Conservation (phyloP, 2,797 vertebrate genomes). For the Muscicapa comitata region DNA sequence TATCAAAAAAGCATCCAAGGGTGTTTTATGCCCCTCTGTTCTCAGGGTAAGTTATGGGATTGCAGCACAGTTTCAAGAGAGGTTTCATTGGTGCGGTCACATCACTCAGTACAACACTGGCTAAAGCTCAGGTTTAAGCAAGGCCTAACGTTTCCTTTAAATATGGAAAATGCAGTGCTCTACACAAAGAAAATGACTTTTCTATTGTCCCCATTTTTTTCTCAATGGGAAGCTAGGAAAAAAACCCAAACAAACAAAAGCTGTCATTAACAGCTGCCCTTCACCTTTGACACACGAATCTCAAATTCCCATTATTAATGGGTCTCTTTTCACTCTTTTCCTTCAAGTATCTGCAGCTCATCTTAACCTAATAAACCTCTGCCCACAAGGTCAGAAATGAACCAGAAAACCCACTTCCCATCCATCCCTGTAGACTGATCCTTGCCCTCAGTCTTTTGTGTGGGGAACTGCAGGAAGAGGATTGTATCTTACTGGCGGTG, state of each 20-base stretch:
- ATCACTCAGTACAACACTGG: neutral
- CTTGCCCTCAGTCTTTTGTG: neutral
- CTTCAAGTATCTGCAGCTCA: neutral
- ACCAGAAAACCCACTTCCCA: neutral
- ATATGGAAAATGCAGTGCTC: neutral
- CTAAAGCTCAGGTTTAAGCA: neutral
- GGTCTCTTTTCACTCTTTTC: neutral
- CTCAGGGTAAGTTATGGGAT: neutral
- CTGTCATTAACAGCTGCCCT: neutral
- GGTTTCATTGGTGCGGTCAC: neutral
- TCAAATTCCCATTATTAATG: neutral
- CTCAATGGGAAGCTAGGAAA: neutral
- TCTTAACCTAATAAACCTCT: neutral
- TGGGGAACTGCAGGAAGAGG: neutral
- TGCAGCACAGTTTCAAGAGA: neutral
- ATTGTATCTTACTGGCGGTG: neutral
- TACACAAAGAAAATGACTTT: neutral
- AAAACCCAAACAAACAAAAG: accelerated
- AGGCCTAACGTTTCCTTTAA: neutral
- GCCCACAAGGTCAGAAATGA: neutral
- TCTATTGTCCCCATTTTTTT: neutral
- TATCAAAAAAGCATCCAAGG: neutral
- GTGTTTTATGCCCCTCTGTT: neutral
- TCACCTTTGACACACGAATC: neutral
- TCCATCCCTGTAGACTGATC: neutral